Evolutionary conservation across 1,140 invertebrate species (phyloP), one percentile per base, ranked within the genome.

Genomic region (Brachionus rotundiformis): DNA sequence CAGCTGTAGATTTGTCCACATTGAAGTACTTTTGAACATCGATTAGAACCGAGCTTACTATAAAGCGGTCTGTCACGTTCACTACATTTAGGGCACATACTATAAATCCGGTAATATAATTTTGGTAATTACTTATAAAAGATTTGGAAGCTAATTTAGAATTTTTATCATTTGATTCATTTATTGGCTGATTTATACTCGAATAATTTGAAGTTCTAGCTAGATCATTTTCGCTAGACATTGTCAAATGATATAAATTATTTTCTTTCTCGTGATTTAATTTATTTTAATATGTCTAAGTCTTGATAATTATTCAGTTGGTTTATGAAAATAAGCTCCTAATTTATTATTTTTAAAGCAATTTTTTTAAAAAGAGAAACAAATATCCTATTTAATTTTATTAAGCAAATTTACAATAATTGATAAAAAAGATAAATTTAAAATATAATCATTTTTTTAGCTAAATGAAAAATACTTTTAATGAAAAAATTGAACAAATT

Each of bases 1-100:
- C 80, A 71, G 80, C 80, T 25, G 80, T 68, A 13, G 80, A 81
- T 36, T 81, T 68, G 13, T 39, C 31, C 6, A 81, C 63, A 39
- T 81, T 36, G 33, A 81, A 81, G 65, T 41, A 81, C 10, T 79
- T 39, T 63, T 79, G 47, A 3, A 79, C 59, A 23, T 54, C 47
- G 6, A 79, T 79, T 36, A 79, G 49, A 2, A 79, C 76, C 44
- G 79, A 81, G 19, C 54, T 68, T 8, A 81, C 59, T 44, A 68
- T 23, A 65, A 39, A 81, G 19, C 79, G 79, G n/a, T 81, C 79
- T 8, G 61, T 81, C 1, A 65, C 39, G 39, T 81, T 81, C 44
- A 81, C 13, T 13, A 68, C 23, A 47, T 49, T 71, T 11, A 81
- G 16, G 2, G n/a, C 39, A 29, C 36, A 63, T 16, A 81, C 13